A percentile compares a stretch with the other conserved stretches of the same genome.
Evolutionary conservation across 2,888 invertebrate genomes (phyloP).

Genomic region (Plagodis pulveraria): DNA sequence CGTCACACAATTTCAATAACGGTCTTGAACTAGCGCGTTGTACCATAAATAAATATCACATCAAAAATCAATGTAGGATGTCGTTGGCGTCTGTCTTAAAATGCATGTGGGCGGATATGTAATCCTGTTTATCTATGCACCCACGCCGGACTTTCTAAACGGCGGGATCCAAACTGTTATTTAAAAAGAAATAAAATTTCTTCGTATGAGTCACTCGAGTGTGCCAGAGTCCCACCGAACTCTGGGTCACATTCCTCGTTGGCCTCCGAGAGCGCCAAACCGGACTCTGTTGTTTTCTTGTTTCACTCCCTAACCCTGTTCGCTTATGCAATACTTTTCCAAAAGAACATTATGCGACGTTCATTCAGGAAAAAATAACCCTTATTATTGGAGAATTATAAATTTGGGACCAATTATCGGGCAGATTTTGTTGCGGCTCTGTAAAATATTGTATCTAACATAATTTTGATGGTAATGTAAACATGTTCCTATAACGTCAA

Average conservation of each 20-base stretch:
- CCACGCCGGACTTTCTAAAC: constrained; percentile 76
- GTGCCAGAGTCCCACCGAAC: constrained; percentile 63
- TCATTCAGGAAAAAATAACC: constrained; percentile 14
- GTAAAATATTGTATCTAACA: too few relatives aligned
- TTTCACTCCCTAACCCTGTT: constrained; percentile 46
- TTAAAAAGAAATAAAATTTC: constrained; percentile 45
- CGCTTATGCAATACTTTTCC: constrained; percentile 56
- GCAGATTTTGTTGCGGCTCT: too few relatives aligned
- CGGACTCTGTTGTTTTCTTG: constrained; percentile 55
- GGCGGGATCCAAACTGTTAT: constrained; percentile 56
- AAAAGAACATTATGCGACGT: constrained; percentile 32
- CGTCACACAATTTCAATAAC: not conserved
- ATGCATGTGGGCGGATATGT: constrained; percentile 57
- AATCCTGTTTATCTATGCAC: constrained; percentile 73
- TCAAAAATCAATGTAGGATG: constrained; percentile 42
- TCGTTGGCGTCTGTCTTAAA: constrained; percentile 42
- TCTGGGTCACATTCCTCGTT: constrained; percentile 69
- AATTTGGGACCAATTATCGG: not conserved
- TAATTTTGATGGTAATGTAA: too few relatives aligned
- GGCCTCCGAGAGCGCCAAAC: constrained; percentile 59
- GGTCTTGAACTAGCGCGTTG: not conserved
- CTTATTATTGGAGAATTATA: not conserved
- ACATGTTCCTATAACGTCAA: too few relatives aligned
- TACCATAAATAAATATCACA: constrained; percentile 33
- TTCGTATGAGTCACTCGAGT: constrained; percentile 63